Percentiles rank a stretch among this genome's conserved stretches.
These are phyloP conservation scores for Lottia scabra DNA, from an alignment of 2,888 invertebrate species.

Conservation along the genomic window DNA sequence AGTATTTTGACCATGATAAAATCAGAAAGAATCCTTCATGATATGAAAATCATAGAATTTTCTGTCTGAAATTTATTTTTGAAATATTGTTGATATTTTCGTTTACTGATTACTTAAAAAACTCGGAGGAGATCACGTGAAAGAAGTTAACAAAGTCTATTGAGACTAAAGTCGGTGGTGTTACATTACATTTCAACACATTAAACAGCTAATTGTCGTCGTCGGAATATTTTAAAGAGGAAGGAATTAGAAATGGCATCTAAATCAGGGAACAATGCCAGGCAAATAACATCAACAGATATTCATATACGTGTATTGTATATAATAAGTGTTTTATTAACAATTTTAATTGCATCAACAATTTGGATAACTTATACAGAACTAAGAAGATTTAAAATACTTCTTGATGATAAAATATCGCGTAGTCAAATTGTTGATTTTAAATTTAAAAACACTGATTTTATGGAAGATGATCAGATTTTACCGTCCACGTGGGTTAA, in stretches of 20 bases:
- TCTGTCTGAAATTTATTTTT: too few species aligned
- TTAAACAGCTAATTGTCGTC: too few species aligned
- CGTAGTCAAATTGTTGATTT: slow-evolving; percentile 7
- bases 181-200: too few species aligned
- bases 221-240: too few species aligned
- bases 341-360: neutral
- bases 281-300: neutral
- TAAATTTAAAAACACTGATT: neutral
- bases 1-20: too few species aligned
- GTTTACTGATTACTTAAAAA: too few species aligned
- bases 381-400: slow-evolving; percentile 8
- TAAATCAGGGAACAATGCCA: neutral
- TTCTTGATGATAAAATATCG: slow-evolving; percentile 10
- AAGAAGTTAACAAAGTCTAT: too few species aligned
- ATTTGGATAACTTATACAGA: slow-evolving; percentile 13
- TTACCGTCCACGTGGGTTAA: neutral
- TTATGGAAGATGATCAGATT: slow-evolving; percentile 1
- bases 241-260: neutral
- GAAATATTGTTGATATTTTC: too few species aligned
- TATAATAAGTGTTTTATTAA: slow-evolving; percentile 8
- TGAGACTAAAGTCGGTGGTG: too few species aligned
- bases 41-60: too few species aligned
- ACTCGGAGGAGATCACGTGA: too few species aligned
- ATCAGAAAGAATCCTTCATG: too few species aligned
- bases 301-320: slow-evolving; percentile 12